A percentile compares a stretch with the other conserved stretches of the same genome.
Evolutionary conservation across 1,140 invertebrate species (phyloP).

Genomic region (Drosophila simulans): DNA sequence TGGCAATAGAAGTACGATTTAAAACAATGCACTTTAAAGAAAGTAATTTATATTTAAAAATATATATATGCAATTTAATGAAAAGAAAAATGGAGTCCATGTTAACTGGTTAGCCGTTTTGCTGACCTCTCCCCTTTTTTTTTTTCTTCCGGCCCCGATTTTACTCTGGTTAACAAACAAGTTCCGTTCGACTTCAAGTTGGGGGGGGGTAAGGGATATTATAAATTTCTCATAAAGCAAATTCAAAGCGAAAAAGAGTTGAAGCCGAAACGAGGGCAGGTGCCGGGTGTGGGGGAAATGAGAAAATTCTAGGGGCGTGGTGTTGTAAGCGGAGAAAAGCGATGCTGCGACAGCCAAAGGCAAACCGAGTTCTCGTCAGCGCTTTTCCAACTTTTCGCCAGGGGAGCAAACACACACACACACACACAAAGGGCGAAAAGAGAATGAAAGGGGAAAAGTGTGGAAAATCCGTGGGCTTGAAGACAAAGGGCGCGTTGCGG

Average conservation of each 20-base stretch:
- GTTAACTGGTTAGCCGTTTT: conserved; percentile 13
- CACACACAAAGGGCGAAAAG: conserved; percentile 7
- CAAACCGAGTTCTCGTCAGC: conserved; percentile 53
- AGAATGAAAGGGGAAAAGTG: conserved; percentile 3
- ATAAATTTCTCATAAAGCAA: conserved; percentile 42
- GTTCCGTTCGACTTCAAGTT: conserved; percentile 33
- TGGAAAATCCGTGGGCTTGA: neutral
- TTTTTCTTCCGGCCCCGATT: neutral
- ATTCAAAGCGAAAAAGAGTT: conserved; percentile 46
- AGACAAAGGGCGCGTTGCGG: too few species aligned
- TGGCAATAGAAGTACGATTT: too few species aligned
- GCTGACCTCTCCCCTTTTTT: conserved; percentile 10
- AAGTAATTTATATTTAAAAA: neutral
- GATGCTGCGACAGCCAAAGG: conserved; percentile 39
- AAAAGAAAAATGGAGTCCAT: neutral
- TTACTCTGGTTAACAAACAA: conserved; percentile 5
- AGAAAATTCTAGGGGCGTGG: conserved; percentile 11
- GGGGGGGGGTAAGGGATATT: conserved; percentile 2
- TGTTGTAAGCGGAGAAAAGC: neutral
- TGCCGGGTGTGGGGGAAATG: conserved; percentile 3
- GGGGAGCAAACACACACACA: conserved; percentile 15
- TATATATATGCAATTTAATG: neutral
- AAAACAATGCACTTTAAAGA: too few species aligned
- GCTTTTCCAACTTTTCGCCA: conserved; percentile 54
- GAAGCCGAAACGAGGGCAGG: conserved; percentile 31